These are phyloP conservation scores for Protomyctophum bolini DNA, from an alignment of 2,113 vertebrate genomes.

Conservation along the genomic window DNA sequence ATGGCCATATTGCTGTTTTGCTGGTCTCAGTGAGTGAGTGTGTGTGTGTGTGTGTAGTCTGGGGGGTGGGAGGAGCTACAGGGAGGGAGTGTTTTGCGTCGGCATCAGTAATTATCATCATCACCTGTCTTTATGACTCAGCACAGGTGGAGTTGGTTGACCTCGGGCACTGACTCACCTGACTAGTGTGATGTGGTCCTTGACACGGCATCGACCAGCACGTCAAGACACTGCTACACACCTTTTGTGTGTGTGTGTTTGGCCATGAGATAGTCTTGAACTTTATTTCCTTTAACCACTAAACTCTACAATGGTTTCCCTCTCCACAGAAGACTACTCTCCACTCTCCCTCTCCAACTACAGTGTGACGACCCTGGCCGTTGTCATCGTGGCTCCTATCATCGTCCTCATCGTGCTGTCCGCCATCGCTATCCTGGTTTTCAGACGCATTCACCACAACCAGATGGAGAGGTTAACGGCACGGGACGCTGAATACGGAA, in stretches of 20 bases:
- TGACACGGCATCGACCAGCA: not conserved
- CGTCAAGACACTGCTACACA: not conserved
- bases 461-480: slow-evolving; percentile 92
- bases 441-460: slow-evolving; percentile 88
- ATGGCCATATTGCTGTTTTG: slow-evolving; percentile 8
- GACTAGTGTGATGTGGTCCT: not conserved
- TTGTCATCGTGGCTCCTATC: slow-evolving; percentile 86
- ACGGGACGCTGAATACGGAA: slow-evolving; percentile 93
- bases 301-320: slow-evolving; percentile 14
- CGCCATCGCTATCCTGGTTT: slow-evolving; percentile 83
- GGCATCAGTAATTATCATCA: slow-evolving; percentile 23
- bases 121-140: slow-evolving; percentile 20
- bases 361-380: slow-evolving; percentile 85
- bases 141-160: not conserved
- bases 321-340: slow-evolving; percentile 71
- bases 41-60: slow-evolving; percentile 42
- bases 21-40: slow-evolving; percentile 20
- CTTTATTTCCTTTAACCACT: not conserved
- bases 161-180: slow-evolving; percentile 6
- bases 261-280: not conserved
- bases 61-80: slow-evolving; percentile 13
- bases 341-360: no score
- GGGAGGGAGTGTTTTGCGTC: slow-evolving; percentile 11
- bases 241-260: no score
- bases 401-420: slow-evolving; percentile 87